Evolutionary conservation across 2,797 vertebrate genomes (phyloP), one percentile per base, ranked within the genome.

Genomic region (Coranthus polyacanthus): DNA sequence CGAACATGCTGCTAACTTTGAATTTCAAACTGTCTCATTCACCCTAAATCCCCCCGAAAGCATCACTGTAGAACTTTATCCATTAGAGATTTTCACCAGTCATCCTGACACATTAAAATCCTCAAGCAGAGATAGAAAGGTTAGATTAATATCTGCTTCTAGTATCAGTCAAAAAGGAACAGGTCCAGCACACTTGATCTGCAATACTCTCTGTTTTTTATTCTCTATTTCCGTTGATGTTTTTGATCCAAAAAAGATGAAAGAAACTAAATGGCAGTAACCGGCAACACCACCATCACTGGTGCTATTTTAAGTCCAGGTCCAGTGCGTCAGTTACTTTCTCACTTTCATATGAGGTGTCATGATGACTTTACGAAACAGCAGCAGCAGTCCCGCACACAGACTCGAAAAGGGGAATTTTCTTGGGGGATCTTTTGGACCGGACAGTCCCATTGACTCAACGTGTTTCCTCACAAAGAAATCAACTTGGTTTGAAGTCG

Each of bases 361-460:
- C 6, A 51, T 29, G 26, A 5, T 29, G 13, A 38, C 29, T 32
- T 42, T 6, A 3, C 43, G 29, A 75, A 34, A 42, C 36, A 21
- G 22, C 63, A 65, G 61, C 68, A 61, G 3, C 20, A 4, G 4
- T 22, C 43, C 13, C 24, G n/a, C 58, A 49, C 11, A 22, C 7
- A 24, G 9, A n/a, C 22, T 12, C 24, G 12, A 0, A 12, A 9
- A 38, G 11, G 61, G 68, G 62, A 21, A 24, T 38, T 60, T 67
- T 60, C n/a, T 54, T 9, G 36, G 68, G 72, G 64, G 60, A 68
- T 73, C 15, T 66, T 72, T 68, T 10, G 1, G 8, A 16, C 12
- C 13, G 56, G 52, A 65, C 54, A 20, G 53, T 41, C 75, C 64
- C 75, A 15, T n/a, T 74, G 76, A 77, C 50, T 72, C 61, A 67